Base-by-base conservation (phyloP, 2,888 invertebrate genomes). In the Hypselothyrea guttata region DNA sequence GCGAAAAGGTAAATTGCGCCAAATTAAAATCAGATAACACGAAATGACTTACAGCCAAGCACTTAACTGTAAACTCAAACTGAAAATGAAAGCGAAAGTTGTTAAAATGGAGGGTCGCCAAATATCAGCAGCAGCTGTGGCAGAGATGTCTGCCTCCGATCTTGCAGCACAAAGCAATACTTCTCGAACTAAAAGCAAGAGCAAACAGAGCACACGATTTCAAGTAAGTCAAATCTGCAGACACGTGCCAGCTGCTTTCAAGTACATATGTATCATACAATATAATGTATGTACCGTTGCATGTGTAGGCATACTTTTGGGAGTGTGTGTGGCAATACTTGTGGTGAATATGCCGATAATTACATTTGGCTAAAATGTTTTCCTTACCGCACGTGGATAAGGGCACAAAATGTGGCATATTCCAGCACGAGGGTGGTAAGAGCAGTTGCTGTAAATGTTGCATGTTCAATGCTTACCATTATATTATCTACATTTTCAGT, bases 21-120 rank as follows among this genome's bases (percentile, higher is more conserved):
- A 86, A 82, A 82, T 82, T 86, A 82, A 82, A 82, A 86, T 86
- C 86, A 84, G 81, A 82, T 82, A 82, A 84, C 60, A 71, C 59
- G 57, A 68, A 77, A 84, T 84, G 71, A 84, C 77, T 81, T 64
- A 79, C 66, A 55, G 33, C 13, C n/a, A n/a, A 40, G 45, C 55
- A 34, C 51, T 54, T 34, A 12, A 11, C 4, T 27, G 16, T 9
- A 16, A 41, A 12, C n/a, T n/a, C n/a, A n/a, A n/a, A n/a, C 15
- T 44, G 49, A 46, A 47, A 11, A 28, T 35, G 15, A 34, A 13
- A 44, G 9, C n/a, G 33, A 41, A 44, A 33, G 40, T 37, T 42
- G 47, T 30, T 16, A 38, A 41, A 34, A 34, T 16, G 31, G 38
- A 40, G 54, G 30, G 52, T 35, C 49, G 51, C 52, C 33, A 44